Conservation (phyloP, 2,888 invertebrate species). For the Therioaphis trifolii region DNA sequence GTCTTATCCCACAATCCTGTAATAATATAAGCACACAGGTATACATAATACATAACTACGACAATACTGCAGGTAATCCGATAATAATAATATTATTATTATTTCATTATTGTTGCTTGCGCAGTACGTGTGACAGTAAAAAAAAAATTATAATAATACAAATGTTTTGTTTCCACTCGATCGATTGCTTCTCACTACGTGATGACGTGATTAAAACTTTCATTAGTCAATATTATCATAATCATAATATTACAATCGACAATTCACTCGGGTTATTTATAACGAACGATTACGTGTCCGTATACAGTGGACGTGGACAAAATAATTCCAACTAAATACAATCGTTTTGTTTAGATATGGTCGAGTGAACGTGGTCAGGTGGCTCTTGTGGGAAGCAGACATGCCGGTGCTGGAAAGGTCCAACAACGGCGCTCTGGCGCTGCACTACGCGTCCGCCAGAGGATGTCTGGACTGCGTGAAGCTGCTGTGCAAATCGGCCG, state of each 20-base stretch:
- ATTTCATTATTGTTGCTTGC: no score
- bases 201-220: conserved; percentile 47
- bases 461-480: conserved; percentile 88
- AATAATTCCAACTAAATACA: not conserved
- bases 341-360: conserved; percentile 71
- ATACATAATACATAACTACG: not conserved
- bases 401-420: conserved; percentile 73
- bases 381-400: conserved; percentile 74
- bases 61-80: not conserved
- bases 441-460: conserved; percentile 88
- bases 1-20: not conserved
- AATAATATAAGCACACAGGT: not conserved
- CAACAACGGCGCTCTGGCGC: conserved; percentile 80
- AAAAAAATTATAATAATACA: not conserved
- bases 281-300: not conserved
- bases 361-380: conserved; percentile 72
- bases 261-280: conserved; percentile 11
- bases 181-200: conserved; percentile 15
- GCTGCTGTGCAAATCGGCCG: conserved; percentile 80
- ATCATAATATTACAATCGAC: conserved; percentile 15
- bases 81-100: not conserved
- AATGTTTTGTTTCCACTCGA: conserved; percentile 31
- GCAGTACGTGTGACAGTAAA: no score
- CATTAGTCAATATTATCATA: not conserved
- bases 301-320: not conserved